Percentiles rank a stretch among this genome's conserved stretches.
Conservation (phyloP, 1,140 invertebrate genomes). For the Mactra quadrangularis region DNA sequence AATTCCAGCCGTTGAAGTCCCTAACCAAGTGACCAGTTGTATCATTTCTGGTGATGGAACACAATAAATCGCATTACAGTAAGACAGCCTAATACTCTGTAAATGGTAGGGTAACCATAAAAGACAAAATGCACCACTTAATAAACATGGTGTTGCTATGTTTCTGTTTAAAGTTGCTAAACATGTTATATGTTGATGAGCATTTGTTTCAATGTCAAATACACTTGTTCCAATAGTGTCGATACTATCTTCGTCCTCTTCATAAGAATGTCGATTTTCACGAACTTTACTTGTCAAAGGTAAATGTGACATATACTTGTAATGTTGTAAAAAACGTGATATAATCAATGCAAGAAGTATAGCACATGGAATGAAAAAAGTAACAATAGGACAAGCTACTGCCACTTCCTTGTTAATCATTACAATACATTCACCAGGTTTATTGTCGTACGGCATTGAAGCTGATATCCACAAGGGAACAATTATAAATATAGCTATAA, state of each 20-base stretch:
- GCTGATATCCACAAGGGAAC: slow-evolving; percentile 54
- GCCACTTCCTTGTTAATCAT: slow-evolving; percentile 16
- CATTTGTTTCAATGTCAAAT: background rate
- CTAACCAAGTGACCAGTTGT: slow-evolving; percentile 35
- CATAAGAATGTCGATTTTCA: background rate
- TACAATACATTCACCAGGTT: slow-evolving; percentile 27
- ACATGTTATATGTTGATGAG: too few relatives aligned
- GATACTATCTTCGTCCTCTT: background rate
- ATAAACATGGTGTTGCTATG: slow-evolving; percentile 4
- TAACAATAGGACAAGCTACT: slow-evolving; percentile 36
- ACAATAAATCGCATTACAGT: slow-evolving; percentile 15
- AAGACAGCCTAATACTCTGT: slow-evolving; percentile 30
- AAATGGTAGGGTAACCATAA: slow-evolving; percentile 56
- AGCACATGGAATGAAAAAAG: slow-evolving; percentile 39
- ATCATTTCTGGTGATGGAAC: slow-evolving; percentile 13
- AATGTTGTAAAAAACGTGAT: too few relatives aligned
- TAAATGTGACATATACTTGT: too few relatives aligned
- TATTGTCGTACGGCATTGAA: slow-evolving; percentile 11
- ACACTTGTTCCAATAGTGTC: background rate
- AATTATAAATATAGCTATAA: slow-evolving; percentile 14
- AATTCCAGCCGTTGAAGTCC: slow-evolving; percentile 25
- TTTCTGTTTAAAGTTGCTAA: too few relatives aligned
- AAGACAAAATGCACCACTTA: background rate
- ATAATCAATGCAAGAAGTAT: too few relatives aligned
- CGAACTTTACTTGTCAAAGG: background rate